phyloP scores from a whole-genome alignment of 2,113 vertebrate species.

The Pterocles gutturalis region DNA sequence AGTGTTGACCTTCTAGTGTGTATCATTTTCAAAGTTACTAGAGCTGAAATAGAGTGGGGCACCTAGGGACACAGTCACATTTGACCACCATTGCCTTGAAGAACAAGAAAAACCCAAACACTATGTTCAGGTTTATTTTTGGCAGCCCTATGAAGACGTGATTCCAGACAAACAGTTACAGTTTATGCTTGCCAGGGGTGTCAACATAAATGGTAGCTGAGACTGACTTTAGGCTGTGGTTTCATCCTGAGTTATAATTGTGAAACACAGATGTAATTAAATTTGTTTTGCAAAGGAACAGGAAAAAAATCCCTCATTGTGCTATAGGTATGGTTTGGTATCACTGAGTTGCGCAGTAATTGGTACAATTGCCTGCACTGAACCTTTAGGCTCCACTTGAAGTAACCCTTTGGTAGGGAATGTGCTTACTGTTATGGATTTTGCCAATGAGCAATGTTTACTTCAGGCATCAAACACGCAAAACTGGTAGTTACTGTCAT shows the following conservation, averaged over 20 bases:
- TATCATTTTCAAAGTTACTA: not conserved
- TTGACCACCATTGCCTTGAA: not conserved
- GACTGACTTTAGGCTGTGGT: not conserved
- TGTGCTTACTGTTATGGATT: not conserved
- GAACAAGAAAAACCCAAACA: not conserved
- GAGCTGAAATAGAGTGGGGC: not conserved
- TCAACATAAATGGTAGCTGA: not conserved
- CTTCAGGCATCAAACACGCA: not conserved
- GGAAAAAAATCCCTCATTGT: not conserved
- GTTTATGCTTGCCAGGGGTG: not conserved
- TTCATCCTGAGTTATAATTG: not conserved
- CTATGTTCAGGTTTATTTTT: not conserved
- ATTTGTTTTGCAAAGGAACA: not conserved
- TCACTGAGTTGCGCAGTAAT: not conserved
- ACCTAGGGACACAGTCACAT: not conserved
- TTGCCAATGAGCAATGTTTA: not conserved
- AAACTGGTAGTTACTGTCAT: not conserved
- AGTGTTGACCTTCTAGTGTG: fast-evolving
- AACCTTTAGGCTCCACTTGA: not conserved
- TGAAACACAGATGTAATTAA: not conserved
- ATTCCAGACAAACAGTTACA: not conserved
- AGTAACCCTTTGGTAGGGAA: not conserved
- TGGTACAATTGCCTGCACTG: not conserved
- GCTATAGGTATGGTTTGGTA: not conserved
- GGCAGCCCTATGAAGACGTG: fast-evolving